Evolutionary conservation across 2,797 vertebrate species (phyloP).

Genomic region (Semaprochilodus insignis): DNA sequence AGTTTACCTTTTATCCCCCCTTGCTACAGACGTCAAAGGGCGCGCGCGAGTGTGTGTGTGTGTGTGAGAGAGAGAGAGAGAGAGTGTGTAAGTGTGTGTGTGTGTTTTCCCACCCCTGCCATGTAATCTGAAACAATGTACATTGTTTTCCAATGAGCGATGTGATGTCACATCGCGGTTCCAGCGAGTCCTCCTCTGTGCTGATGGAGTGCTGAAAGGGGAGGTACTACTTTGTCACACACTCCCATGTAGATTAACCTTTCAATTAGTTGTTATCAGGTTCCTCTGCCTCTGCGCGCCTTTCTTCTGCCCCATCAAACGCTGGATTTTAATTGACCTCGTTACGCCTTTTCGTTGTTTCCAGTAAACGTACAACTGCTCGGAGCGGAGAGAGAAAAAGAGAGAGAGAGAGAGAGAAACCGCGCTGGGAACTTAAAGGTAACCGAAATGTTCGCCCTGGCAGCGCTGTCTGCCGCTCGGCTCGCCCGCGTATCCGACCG

Average conservation of each 20-base stretch:
- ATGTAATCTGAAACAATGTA: slow-evolving; percentile 61
- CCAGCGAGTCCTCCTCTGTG: slow-evolving; percentile 59
- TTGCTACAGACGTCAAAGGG: neutral
- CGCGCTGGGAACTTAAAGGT: slow-evolving; percentile 67
- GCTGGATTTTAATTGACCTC: slow-evolving; percentile 55
- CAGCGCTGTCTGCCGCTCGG: slow-evolving; percentile 44
- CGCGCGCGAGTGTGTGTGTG: neutral
- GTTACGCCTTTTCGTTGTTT: slow-evolving; percentile 35
- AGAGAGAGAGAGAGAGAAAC: slow-evolving; percentile 29
- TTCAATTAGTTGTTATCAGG: slow-evolving; percentile 96
- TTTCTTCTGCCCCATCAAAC: slow-evolving; percentile 71
- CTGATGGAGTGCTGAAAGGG: slow-evolving; percentile 71
- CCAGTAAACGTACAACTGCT: slow-evolving; percentile 42
- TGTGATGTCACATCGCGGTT: slow-evolving; percentile 64
- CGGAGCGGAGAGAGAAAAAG: slow-evolving; percentile 47
- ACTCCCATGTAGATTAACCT: slow-evolving; percentile 96
- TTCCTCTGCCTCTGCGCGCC: slow-evolving; percentile 84
- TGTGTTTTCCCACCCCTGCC: slow-evolving; percentile 48
- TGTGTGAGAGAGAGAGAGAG: neutral
- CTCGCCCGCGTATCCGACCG: neutral
- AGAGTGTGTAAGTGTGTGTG: too few relatives aligned
- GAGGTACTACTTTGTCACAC: slow-evolving; percentile 95
- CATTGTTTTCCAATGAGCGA: slow-evolving; percentile 59
- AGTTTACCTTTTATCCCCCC: slow-evolving; percentile 27
- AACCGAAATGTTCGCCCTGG: slow-evolving; percentile 56